Conservation (phyloP, 2,113 vertebrate genomes). For the Castor canadensis region DNA sequence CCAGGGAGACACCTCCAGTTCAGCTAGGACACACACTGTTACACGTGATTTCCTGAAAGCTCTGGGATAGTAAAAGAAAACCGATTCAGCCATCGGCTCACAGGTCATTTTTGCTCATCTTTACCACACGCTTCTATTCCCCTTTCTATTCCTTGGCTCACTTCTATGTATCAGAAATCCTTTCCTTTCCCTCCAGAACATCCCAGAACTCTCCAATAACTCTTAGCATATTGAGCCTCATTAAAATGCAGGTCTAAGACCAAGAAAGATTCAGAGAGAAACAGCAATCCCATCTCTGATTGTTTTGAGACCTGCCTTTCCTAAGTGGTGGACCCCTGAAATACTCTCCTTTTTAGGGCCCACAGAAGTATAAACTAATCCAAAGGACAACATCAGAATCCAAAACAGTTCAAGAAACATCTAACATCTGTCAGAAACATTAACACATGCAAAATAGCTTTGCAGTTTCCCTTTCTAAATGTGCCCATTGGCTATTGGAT, state of each 20-base stretch:
- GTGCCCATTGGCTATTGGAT: neutral
- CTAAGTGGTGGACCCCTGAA: neutral
- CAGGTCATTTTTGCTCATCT: neutral
- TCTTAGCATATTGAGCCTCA: neutral
- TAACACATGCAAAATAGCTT: neutral
- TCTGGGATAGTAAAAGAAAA: neutral
- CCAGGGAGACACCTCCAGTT: neutral
- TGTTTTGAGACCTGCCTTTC: neutral
- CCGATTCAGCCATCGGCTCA: constrained; percentile 33
- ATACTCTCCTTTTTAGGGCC: neutral
- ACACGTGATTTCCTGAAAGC: neutral
- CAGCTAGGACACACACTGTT: neutral
- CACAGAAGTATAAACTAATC: neutral
- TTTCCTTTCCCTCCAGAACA: neutral
- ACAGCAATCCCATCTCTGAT: neutral
- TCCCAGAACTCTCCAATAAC: neutral
- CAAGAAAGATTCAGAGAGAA: neutral
- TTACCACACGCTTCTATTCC: neutral
- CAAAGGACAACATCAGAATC: neutral
- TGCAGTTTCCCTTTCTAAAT: constrained; percentile 21
- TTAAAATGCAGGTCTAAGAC: neutral
- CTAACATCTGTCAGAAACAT: neutral
- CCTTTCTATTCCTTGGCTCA: neutral
- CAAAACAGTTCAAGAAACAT: neutral
- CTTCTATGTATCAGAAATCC: neutral